Evolutionary conservation across 2,113 vertebrate species (phyloP), one percentile per base, ranked within the genome.

Genomic region (Ictidomys tridecemlineatus): DNA sequence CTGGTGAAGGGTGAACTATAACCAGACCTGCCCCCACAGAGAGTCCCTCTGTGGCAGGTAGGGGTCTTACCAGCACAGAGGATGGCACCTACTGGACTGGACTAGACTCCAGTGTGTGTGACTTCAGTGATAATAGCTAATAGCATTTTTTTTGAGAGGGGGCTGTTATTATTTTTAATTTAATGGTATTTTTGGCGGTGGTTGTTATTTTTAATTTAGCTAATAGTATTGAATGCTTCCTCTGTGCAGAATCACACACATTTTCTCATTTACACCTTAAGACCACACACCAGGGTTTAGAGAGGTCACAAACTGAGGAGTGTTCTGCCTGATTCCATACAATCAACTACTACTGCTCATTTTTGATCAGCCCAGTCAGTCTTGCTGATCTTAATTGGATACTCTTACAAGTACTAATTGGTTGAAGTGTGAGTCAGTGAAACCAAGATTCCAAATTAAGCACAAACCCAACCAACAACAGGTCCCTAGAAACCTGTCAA

Each of bases 381-480:
- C 37, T 78, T 95, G 69, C 76, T 95, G 63, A 95, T 79, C 56
- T 85, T 89, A 42, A 79, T 39, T 48, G 91, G 34, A 20, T 67
- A n/a, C 3, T 34, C n/a, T 94, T 94, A 28, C 69, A 45, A 45
- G 10, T 85, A 63, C 16, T 92, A 86, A 90, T 16, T 84, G 32
- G 42, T 30, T 79, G 89, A 26, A 83, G n/a, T 26, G 4, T 28
- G 10, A n/a, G 48, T 8, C 48, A 92, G 12, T 95, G 69, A 96
- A 95, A 83, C 53, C 42, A 79, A 89, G 65, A 70, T 69, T 80
- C 30, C 42, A 78, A 83, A 69, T 92, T 39, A 90, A 92, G 20
- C 61, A 83, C 61, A 34, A 86, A 91, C 85, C 34, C 16, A 32
- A 85, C 69, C 69, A 73, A 84, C 4, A 26, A 32, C 9, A 80